Conservation (phyloP, 2,113 vertebrate species). For the Thalassoma bifasciatum region DNA sequence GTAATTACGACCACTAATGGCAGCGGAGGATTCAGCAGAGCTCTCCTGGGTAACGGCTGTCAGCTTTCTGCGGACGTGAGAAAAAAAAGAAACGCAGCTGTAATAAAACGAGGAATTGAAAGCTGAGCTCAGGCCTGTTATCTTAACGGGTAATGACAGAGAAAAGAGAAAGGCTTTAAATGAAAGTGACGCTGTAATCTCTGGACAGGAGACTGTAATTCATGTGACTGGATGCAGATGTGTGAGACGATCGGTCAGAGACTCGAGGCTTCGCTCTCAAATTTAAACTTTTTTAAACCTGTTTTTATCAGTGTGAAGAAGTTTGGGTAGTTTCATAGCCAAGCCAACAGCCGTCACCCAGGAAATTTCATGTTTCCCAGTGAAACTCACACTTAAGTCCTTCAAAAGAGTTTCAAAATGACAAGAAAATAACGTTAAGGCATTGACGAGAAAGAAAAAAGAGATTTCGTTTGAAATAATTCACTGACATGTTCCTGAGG, state of each 20-base stretch:
- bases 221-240: slow-evolving; percentile 36
- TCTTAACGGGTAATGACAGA: slow-evolving; percentile 54
- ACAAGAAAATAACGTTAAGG: no score
- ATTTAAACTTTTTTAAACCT: no score
- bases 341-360: no score
- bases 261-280: no score
- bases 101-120: slow-evolving; percentile 56
- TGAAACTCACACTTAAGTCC: no score
- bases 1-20: slow-evolving; percentile 63
- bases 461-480: no score
- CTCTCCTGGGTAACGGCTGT: slow-evolving; percentile 49
- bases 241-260: not conserved
- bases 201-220: slow-evolving; percentile 52
- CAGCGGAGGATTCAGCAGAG: slow-evolving; percentile 47
- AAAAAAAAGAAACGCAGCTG: slow-evolving; percentile 5
- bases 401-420: no score
- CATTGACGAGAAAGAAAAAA: no score
- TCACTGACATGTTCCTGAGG: no score
- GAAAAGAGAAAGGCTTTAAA: slow-evolving; percentile 31
- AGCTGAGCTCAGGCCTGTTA: slow-evolving; percentile 29
- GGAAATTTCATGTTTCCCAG: no score
- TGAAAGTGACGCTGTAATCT: slow-evolving; percentile 54
- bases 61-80: slow-evolving; percentile 40
- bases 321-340: no score
- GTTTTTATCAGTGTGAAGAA: no score